Evolutionary conservation across 2,797 vertebrate species (phyloP), one percentile per base, ranked within the genome.

Genomic region (Chromobotia macracanthus): DNA sequence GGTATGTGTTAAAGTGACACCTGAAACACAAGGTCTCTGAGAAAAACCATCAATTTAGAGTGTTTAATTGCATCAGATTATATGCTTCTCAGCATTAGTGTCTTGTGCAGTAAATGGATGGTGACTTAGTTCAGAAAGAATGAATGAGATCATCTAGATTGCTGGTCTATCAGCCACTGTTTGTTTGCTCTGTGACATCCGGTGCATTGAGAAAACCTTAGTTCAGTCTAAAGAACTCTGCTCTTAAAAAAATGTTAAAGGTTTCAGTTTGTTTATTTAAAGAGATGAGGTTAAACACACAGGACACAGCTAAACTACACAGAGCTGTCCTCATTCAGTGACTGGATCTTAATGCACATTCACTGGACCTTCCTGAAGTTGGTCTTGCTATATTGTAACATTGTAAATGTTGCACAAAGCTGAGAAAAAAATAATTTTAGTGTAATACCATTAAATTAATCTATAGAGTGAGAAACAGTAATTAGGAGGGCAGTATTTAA

Each of bases 71-170:
- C 2, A 51, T 35, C 7, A 4, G 13, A 41, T 75, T 5, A 53
- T 72, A 38, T 48, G 63, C 12, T 25, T 60, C 46, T 74, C 18
- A 21, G 58, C 44, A 74, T 63, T 65, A 75, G 9, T 23, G 41
- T 74, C 44, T 65, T 51, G 13, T 4, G 28, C 28, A 53, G 60
- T 64, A 23, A 75, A 65, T 65, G 31, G 25, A 75, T 41, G 48
- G 50, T 75, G 61, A 75, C 60, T 74, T 21, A 18, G 9, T 64
- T n/a, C 60, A 23, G 19, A 64, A 46, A 11, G 25, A 31, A 31
- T 48, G 71, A 46, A 12, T 50, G 23, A 74, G 72, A 35, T 50
- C 58, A 73, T 61, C 11, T 44, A 61, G 18, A 15, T 15, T 50
- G 12, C n/a, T 63, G 58, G 4, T 64, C 1, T 25, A 23, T 25